A percentile compares a stretch with the other conserved stretches of the same genome.
phyloP scores from a whole-genome alignment of 1,140 invertebrate genomes.

The Leptinotarsa texana region DNA sequence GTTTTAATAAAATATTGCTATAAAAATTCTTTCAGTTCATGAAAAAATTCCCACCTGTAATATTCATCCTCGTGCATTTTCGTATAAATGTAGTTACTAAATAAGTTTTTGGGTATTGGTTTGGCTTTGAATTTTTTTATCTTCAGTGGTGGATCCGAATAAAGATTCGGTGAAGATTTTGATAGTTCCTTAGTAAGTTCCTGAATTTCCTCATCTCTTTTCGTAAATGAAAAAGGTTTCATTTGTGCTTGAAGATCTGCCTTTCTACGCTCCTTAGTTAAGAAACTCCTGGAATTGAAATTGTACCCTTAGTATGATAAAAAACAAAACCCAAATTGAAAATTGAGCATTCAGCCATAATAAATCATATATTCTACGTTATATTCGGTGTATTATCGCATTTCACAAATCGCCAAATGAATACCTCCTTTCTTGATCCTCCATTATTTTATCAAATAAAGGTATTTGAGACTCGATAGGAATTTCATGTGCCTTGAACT shows the following conservation, averaged over 20 bases:
- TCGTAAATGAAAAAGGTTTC: slow-evolving; percentile 68
- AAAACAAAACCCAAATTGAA: too few species aligned
- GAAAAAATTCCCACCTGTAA: slow-evolving; percentile 60
- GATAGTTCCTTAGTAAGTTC: slow-evolving; percentile 55
- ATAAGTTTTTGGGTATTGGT: slow-evolving; percentile 70
- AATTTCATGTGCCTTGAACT: slow-evolving; percentile 64
- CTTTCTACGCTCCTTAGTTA: slow-evolving; percentile 62
- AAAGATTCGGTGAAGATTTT: slow-evolving; percentile 62
- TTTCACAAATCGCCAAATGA: neutral
- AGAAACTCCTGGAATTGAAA: slow-evolving; percentile 55
- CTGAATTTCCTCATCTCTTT: slow-evolving; percentile 60
- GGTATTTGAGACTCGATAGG: slow-evolving; percentile 71
- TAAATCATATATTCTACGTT: neutral
- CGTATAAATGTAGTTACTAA: slow-evolving; percentile 70
- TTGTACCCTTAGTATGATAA: too few species aligned
- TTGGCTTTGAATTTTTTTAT: slow-evolving; percentile 65
- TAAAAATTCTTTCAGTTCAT: neutral
- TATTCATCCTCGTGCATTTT: slow-evolving; percentile 73
- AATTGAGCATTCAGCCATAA: slow-evolving; percentile 28
- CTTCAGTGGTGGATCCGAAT: slow-evolving; percentile 50
- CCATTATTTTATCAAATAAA: slow-evolving; percentile 70
- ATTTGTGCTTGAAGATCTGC: slow-evolving; percentile 63
- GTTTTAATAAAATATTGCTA: neutral
- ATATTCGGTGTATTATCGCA: too few species aligned
- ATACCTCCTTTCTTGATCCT: slow-evolving; percentile 71